Base-by-base conservation (phyloP, 2,888 invertebrate species). In the Drosophila barbarae region DNA sequence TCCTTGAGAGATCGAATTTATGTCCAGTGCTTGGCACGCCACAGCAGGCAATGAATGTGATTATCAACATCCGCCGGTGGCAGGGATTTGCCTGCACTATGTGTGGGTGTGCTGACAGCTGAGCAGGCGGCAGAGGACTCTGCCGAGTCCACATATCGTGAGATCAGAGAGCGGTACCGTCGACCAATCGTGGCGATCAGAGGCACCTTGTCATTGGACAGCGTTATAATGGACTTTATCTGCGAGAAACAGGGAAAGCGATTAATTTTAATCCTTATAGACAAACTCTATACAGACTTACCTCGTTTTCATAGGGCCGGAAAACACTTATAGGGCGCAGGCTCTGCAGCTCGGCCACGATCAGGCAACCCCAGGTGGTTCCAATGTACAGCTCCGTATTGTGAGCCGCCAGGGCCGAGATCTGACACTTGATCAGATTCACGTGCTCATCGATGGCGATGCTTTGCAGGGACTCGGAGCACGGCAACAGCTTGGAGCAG, bases 291-390 rank as follows among this genome's bases (percentile, higher is more conserved):
- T 0, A 6, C 9, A 2, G 15, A 26, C 52, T 91, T 30, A 95
- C 94, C 89, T 96, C 94, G 77, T 94, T 94, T 88, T 96, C 95
- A 86, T 95, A 96, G 0, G 97, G 96, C 38, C 97, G 91, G 90
- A 97, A 97, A n/a, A 98, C 95, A 5, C 96, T 96, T 61, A 97
- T 93, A 0, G 98, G 98, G 3, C 95, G 91, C 76, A 98, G 91
- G 0, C 94, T 92, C 59, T 91, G 91, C 18, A 94, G 92, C 87
- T 97, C 97, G 0, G 96, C 96, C 7, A 98, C 95, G 54, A 98
- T 94, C 46, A 99, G 90, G 88, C 97, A 97, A 26, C 99, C 99
- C 95, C 96, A 96, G 8, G 96, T 96, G 1, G 98, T 98, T 46
- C 98, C 98, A 68, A 96, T 94, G 88, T 96, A 97, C 39, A 98